Base-by-base conservation (phyloP, 2,113 vertebrate genomes). In the Xiphophorus hellerii region DNA sequence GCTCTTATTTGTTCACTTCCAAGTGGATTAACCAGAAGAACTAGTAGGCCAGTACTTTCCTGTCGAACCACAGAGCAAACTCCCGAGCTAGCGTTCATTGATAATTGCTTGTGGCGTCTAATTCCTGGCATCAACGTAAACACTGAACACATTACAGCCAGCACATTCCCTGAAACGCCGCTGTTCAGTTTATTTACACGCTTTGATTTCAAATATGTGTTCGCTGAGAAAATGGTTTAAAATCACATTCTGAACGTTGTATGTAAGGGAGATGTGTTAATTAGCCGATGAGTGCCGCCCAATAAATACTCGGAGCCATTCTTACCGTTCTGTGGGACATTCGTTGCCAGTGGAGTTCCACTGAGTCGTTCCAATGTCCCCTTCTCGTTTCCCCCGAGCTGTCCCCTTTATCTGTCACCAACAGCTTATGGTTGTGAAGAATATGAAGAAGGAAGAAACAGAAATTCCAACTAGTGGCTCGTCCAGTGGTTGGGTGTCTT, bases 241-340 rank as follows among this genome's bases (percentile, higher is more conserved):
- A 33, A 14, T 1, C 14, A 48, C 44, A 20, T 20, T 39, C 9
- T 39, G 12, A 22, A 30, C 1, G 8, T 1, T 0, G 5, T 10
- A 1, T 25, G 30, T 22, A 12, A 0, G 6, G 0, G 4, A 58
- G 33, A 22, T 14, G 20, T 1, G 58, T 37, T 73, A 67, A 84
- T 72, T 65, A 74, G 71, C 78, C 28, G 11, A 29, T 64, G 63
- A 68, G 5, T 66, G n/a, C 15, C 1, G 10, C 77, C 66, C 89
- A 80, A 44, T 80, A 73, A 86, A 65, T 90, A 90, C 28, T 87
- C 87, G 74, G 70, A 77, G 74, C 84, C 90, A 35, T 64, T 62
- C 90, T 82, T 87, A 93, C 93, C 93, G 92, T 90, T 90, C 90
- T 80, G 62, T 78, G 25, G 87, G 82, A 92, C 92, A 93, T 92